phyloP scores from a whole-genome alignment of 2,113 vertebrate species.

The Phaethon lepturus region DNA sequence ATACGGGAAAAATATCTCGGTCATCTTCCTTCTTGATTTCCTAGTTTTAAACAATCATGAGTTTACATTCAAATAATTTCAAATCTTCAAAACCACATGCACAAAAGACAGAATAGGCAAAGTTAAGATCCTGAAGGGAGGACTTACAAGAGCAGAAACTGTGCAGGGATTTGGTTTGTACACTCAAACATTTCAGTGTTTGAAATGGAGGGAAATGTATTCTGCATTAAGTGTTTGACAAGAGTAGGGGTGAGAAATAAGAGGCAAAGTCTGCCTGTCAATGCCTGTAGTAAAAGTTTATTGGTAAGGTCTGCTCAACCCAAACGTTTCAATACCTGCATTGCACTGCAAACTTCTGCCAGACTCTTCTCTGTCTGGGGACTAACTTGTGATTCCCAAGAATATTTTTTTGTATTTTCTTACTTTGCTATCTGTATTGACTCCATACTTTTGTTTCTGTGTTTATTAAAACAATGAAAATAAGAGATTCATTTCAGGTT shows the following conservation, averaged over 20 bases:
- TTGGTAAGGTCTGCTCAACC: not conserved
- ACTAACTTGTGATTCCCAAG: not conserved
- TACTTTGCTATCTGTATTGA: not conserved
- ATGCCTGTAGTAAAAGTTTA: not conserved
- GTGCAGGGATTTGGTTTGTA: not conserved
- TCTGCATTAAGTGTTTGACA: not conserved
- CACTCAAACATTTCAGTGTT: not conserved
- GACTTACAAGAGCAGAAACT: not conserved
- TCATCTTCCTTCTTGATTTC: not conserved
- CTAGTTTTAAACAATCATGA: not conserved
- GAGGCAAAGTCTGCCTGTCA: not conserved
- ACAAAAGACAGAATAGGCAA: not conserved
- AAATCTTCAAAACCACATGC: not conserved
- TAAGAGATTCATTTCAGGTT: not conserved
- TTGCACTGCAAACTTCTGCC: accelerated
- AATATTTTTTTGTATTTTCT: not conserved
- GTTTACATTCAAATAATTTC: not conserved
- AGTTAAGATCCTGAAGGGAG: not conserved
- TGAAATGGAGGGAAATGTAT: not conserved
- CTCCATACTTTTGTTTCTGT: not conserved
- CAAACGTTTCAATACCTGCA: not conserved
- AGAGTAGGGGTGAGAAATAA: not conserved
- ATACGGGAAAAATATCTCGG: not conserved
- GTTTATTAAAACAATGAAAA: not conserved
- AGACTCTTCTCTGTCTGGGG: not conserved